phyloP scores from a whole-genome alignment of 1,140 invertebrate genomes.

The Chrysomallon squamiferum region DNA sequence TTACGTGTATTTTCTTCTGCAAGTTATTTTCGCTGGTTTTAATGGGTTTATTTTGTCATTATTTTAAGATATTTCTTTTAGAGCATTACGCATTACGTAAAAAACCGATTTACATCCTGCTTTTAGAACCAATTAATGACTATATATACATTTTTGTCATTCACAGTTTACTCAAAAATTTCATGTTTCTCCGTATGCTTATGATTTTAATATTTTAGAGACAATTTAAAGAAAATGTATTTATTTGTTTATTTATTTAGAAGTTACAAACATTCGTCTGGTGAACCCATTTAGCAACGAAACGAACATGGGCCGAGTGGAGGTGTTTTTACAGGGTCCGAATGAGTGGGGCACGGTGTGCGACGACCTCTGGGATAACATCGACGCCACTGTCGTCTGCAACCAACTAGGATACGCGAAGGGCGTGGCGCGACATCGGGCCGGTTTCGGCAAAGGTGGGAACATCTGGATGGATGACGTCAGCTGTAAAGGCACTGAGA shows the following conservation, averaged over 20 bases:
- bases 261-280: conserved; percentile 5
- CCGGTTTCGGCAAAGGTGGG: conserved; percentile 11
- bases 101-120: too few species aligned
- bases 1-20: too few species aligned
- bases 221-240: too few species aligned
- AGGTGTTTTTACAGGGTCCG: conserved; percentile 13
- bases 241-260: conserved; percentile 6
- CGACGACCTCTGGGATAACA: conserved; percentile 74
- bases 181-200: too few species aligned
- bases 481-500: conserved; percentile 30
- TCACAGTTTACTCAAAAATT: too few species aligned
- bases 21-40: too few species aligned
- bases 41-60: too few species aligned
- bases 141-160: too few species aligned
- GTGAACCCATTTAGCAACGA: background rate
- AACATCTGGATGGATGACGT: conserved; percentile 36
- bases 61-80: too few species aligned
- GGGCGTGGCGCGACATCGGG: conserved; percentile 5
- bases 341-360: conserved; percentile 66
- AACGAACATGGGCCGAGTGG: conserved; percentile 2
- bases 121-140: too few species aligned
- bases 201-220: too few species aligned
- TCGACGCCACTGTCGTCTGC: conserved; percentile 74
- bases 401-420: conserved; percentile 69
- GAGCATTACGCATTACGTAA: too few species aligned